Evolutionary conservation across 1,140 invertebrate genomes (phyloP), one percentile per base, ranked within the genome.

Genomic region (Drosophila repleta): DNA sequence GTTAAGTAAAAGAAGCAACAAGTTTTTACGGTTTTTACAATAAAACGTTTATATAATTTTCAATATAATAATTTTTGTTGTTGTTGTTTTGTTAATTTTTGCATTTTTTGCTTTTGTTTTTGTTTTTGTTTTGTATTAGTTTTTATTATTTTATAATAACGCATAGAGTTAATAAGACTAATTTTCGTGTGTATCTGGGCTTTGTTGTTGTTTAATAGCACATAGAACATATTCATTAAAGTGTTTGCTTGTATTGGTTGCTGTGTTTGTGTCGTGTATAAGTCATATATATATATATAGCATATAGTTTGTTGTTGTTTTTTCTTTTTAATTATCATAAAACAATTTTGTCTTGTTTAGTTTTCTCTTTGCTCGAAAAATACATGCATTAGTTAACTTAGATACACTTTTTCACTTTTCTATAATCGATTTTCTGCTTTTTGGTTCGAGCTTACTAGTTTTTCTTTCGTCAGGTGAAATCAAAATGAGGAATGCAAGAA

Each of bases 11-110:
- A 82, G 61, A 87, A 88, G 83, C 83, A 87, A 87, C 82, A 87
- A 84, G 73, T 82, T 87, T 75, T 88, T 87, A 87, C 79, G 82
- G 83, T 87, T 87, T 87, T 88, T 88, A 87, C 83, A 87, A 88
- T 87, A 87, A 87, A 82, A 88, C 83, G 83, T 87, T 82, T 82
- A 87, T 87, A 87, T 87, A 87, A 87, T 87, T 87, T 76, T 80
- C 61, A 74, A 76, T 74, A 77, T 69, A 75, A 74, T 64, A 79
- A 60, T 61, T 71, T 70, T 81, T 69, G 64, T 43, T 43, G 39
- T 41, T 15, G 6, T 39, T 13, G 62, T 76, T 74, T 80, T 57
- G 62, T 65, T 65, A 64, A 46, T 68, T 76, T 76, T 39, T 61
- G 41, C 56, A 65, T 71, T 41, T 62, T 35, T 24, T 2, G 21